Evolutionary conservation across 1,140 invertebrate species (phyloP), one percentile per base, ranked within the genome.

Genomic region (Psilanteris sp.): DNA sequence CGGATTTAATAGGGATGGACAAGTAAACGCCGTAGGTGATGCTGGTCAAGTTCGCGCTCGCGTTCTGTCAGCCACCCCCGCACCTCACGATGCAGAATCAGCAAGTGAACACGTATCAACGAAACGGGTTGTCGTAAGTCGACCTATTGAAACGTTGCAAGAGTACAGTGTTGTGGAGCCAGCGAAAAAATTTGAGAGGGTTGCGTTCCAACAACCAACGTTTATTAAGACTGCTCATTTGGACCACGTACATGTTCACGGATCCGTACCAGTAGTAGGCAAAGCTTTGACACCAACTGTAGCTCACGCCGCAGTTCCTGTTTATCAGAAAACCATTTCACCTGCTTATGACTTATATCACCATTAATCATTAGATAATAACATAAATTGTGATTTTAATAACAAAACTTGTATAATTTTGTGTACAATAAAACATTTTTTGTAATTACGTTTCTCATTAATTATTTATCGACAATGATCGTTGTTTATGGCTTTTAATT

Each of bases 71-170:
- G 90, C 90, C n/a, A 91, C 90, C 0, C 87, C 90, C 0, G 90
- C 90, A 3, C 90, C 91, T 6, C 83, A 83, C 0, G 84, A 89
- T 61, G 85, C 85, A 0, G 81, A 89, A 2, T 81, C 90, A 31
- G 80, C 87, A 7, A 89, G 89, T 39, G 91, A 92, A 79, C 89
- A 89, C 22, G 90, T 92, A 26, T 90, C 90, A 32, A 92, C 91
- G 18, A 86, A 91, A 36, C 89, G 91, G 26, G 90, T 92, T 37
- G 91, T 92, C 6, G 89, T 92, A 3, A 91, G 89, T 54, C 85
- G 91, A 54, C 91, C 91, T 1, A 90, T 92, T 52, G 90, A 92
- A 75, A 92, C 91, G 1, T 84, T 92, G 7, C 90, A 91, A 55
- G 90, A 91, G 76, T 83, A 91, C 15, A 89, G 91, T 8, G 85